Evolutionary conservation across 2,888 invertebrate genomes (phyloP), one percentile per base, ranked within the genome.

Genomic region (Leucoma salicis): DNA sequence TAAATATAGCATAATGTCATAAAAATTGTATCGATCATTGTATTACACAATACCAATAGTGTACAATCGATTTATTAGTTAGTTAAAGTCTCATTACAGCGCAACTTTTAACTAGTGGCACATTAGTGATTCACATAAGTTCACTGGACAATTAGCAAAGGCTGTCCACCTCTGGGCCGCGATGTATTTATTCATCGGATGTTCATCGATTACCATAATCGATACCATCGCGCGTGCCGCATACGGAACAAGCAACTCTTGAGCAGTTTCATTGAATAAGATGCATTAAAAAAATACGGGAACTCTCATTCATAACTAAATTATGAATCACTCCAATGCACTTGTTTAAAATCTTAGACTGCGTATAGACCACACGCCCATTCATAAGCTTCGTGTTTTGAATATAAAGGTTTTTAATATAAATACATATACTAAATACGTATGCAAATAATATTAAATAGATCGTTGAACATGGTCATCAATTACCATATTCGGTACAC

Each of bases 101-200:
- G 44, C 68, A 68, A 73, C 79, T 80, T 29, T 11, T 79, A 81
- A 82, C 74, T 74, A 70, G 67, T 75, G 65, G 62, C 71, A 61
- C 73, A 82, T 85, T 82, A 85, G 70, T 82, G 82, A 86, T 84
- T 86, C 87, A 85, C 74, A 67, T 71, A 83, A 69, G 86, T 85
- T 83, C 83, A 84, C 76, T 79, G 84, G 79, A 84, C 87, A 88
- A 89, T 88, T 89, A 89, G 88, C 82, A 84, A 85, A 88, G 88
- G 88, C 86, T 88, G 88, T 86, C 85, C 80, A 89, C 88, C 88
- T 87, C 83, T 84, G 78, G 75, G 78, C 74, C 70, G 67, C 75
- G 74, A 68, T 79, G 80, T 85, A 84, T 85, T 79, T 85, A 89
- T 89, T 89, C 87, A 88, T 87, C 88, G 86, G 85, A 85, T 87